phyloP scores from a whole-genome alignment of 2,888 invertebrate genomes.

The Chymomyza fuscimana region DNA sequence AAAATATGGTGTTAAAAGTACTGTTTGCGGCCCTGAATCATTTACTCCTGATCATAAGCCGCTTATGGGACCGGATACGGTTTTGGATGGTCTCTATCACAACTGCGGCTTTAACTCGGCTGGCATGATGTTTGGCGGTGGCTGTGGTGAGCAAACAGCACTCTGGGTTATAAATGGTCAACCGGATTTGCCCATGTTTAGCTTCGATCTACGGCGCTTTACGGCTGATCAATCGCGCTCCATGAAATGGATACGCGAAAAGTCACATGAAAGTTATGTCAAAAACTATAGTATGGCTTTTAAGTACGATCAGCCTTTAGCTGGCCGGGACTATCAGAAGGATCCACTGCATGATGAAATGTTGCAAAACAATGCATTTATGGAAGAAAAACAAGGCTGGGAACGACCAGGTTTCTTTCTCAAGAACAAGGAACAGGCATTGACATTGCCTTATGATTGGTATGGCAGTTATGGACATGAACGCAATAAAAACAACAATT shows the following conservation, averaged over 20 bases:
- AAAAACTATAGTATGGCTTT: conserved; percentile 91
- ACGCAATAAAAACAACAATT: conserved; percentile 84
- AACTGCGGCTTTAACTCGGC: conserved; percentile 94
- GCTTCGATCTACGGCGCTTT: conserved; percentile 92
- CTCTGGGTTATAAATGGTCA: conserved; percentile 91
- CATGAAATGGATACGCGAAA: conserved; percentile 88
- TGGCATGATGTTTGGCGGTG: conserved; percentile 95
- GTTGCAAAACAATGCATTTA: conserved; percentile 89
- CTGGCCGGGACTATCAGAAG: conserved; percentile 86
- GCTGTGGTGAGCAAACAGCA: conserved; percentile 91
- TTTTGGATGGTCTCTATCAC: conserved; percentile 87
- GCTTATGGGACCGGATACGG: conserved; percentile 88
- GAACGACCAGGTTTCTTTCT: conserved; percentile 93
- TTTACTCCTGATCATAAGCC: conserved; percentile 96
- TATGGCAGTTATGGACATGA: conserved; percentile 89
- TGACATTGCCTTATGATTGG: conserved; percentile 87
- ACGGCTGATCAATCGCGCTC: conserved; percentile 86
- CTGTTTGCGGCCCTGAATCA: conserved; percentile 94
- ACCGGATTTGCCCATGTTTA: conserved; percentile 91
- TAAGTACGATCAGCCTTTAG: conserved; percentile 90
- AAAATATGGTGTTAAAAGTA: conserved; percentile 89
- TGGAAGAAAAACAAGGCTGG: conserved; percentile 92
- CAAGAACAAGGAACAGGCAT: conserved; percentile 77
- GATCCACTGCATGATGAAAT: conserved; percentile 85
- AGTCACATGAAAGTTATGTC: conserved; percentile 94